Base-by-base conservation (phyloP, 2,888 invertebrate genomes). In the Syrphus vitripennis region DNA sequence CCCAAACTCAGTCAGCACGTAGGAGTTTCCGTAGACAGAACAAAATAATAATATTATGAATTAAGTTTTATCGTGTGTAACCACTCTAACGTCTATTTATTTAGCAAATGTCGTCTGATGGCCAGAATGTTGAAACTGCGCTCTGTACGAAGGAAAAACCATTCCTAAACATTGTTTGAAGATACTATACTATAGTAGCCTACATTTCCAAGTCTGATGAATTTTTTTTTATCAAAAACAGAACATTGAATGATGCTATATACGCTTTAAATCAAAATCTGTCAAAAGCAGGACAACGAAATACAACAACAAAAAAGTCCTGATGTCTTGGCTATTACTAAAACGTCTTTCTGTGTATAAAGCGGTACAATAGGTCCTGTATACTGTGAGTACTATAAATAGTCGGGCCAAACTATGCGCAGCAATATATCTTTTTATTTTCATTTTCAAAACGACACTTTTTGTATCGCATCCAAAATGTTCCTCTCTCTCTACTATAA, bases 291-390 rank as follows among this genome's bases (percentile, higher is more conserved):
- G 26, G 42, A 42, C 63, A 42, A 10, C 2, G 26, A 42, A 63
- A 26, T 21, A 4, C 14, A 37, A 42, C 26, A 24, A 37, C 12
- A 63, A n/a, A n/a, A 19, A 19, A n/a, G 16, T 63, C 24, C 76
- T 70, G 70, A 76, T 42, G 24, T 69, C 75, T 61, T 16, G 26
- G 31, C 69, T 34, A 63, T 81, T 61, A 69, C 61, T 45, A 53
- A 21, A 69, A 65, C 40, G 48, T 67, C 40, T 31, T 31, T 42
- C 31, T 31, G 3, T 16, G 55, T 53, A 55, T 12, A 55, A n/a
- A n/a, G 34, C 34, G 10, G 9, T 34, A 9, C 19, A 37, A 37
- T 40, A 40, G 40, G 31, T 26, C 21, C 24, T n/a, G 16, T 31
- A 14, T 69, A 19, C 37, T 70, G 21, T 53, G 29, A 10, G 21